A percentile compares a stretch with the other conserved stretches of the same genome.
Evolutionary conservation across 2,888 invertebrate species (phyloP).

Genomic region (Suillia variegata): DNA sequence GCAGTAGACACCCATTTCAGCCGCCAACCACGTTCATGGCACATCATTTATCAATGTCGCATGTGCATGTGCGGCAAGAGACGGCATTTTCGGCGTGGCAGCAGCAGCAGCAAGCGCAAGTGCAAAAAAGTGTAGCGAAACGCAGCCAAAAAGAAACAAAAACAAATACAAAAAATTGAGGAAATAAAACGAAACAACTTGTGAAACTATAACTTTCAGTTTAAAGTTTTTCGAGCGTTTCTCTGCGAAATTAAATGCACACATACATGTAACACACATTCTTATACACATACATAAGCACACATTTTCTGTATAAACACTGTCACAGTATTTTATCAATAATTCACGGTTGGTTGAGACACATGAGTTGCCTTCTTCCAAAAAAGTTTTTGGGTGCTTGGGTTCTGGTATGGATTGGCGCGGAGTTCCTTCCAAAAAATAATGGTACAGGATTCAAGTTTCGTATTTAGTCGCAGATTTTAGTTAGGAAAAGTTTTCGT

Average conservation of each 20-base stretch:
- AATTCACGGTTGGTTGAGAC: conserved; percentile 2
- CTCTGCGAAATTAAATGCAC: neutral
- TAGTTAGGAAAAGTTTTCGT: neutral
- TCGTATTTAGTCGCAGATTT: conserved; percentile 3
- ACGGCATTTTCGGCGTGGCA: neutral
- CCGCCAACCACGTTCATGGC: neutral
- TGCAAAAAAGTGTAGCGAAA: neutral
- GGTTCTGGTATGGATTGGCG: too few relatives aligned
- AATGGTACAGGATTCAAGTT: neutral
- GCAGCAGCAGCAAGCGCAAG: neutral
- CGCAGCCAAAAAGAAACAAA: too few relatives aligned
- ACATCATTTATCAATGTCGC: conserved; percentile 2
- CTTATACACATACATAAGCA: neutral
- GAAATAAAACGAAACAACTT: neutral
- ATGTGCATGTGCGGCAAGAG: neutral
- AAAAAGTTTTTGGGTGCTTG: neutral
- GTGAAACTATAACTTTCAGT: neutral
- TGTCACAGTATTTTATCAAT: conserved; percentile 4
- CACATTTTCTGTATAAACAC: neutral
- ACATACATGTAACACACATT: neutral
- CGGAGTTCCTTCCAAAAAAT: neutral
- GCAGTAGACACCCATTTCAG: neutral
- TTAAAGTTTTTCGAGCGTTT: neutral
- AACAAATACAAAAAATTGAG: too few relatives aligned
- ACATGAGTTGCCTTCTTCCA: neutral